phyloP scores from a whole-genome alignment of 2,113 vertebrate genomes.

The Actinemys pallida region DNA sequence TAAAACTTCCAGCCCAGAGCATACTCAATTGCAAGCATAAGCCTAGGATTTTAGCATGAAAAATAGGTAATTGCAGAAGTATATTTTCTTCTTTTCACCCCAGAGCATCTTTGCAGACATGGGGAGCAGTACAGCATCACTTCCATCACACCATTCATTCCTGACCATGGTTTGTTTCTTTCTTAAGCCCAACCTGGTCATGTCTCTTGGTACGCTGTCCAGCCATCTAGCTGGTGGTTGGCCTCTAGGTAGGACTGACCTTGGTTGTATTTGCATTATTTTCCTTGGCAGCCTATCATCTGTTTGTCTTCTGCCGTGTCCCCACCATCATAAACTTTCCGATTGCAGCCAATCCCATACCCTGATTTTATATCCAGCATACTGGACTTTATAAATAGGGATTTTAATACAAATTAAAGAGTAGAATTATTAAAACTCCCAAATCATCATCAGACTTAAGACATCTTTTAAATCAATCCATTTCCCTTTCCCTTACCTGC shows the following conservation, averaged over 20 bases:
- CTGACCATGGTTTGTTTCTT: not conserved
- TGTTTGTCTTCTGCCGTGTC: not conserved
- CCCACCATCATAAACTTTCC: not conserved
- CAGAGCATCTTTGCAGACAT: not conserved
- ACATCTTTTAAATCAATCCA: conserved; percentile 66
- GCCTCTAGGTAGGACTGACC: not conserved
- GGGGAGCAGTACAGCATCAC: not conserved
- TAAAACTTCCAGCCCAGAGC: not conserved
- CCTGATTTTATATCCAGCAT: not conserved
- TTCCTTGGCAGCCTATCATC: not conserved
- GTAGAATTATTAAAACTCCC: conserved; percentile 54
- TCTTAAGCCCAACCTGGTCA: not conserved
- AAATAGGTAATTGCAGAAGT: not conserved
- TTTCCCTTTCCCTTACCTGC: conserved; percentile 67
- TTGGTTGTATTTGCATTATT: not conserved
- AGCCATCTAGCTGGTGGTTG: no score
- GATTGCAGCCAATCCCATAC: not conserved
- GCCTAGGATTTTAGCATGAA: not conserved
- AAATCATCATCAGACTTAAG: conserved; percentile 62
- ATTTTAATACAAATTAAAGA: conserved; percentile 58
- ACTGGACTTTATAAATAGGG: conserved; percentile 34
- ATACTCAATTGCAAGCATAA: conserved; percentile 4
- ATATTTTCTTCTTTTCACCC: not conserved
- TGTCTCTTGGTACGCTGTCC: not conserved
- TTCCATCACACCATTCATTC: not conserved